Evolutionary conservation across 2,888 invertebrate genomes (phyloP).

Genomic region (Andrena camellia): DNA sequence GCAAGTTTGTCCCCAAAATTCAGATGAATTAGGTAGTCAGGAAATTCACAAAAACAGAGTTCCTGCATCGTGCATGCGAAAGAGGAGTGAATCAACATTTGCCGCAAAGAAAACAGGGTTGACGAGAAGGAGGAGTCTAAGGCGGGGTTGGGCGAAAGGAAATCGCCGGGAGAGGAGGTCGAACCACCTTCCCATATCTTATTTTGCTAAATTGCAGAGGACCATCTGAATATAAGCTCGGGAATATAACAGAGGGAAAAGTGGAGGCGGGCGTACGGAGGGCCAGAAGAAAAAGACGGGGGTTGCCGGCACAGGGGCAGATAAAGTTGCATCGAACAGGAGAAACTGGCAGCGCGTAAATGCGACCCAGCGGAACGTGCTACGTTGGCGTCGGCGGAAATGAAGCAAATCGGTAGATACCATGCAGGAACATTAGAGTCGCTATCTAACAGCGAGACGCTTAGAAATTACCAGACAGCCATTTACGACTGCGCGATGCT

Average conservation of each 20-base stretch:
- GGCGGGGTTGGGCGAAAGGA: background rate
- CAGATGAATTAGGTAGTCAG: too few species aligned
- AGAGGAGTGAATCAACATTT: too few species aligned
- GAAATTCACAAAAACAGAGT: too few species aligned
- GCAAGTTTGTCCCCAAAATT: too few species aligned
- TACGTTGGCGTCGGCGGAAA: constrained; percentile 70
- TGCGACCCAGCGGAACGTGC: constrained; percentile 34
- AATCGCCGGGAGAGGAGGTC: background rate
- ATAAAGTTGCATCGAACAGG: constrained; percentile 66
- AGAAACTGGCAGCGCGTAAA: constrained; percentile 69
- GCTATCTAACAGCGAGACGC: constrained; percentile 69
- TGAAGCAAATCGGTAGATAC: constrained; percentile 79
- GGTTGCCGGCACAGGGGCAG: constrained; percentile 44
- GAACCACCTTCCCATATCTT: constrained; percentile 20
- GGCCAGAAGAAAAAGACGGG: constrained; percentile 37
- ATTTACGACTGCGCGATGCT: constrained; percentile 44
- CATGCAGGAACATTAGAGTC: constrained; percentile 75
- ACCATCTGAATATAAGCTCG: constrained; percentile 3
- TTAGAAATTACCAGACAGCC: constrained; percentile 73
- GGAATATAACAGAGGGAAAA: constrained; percentile 22
- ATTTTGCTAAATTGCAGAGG: constrained; percentile 42
- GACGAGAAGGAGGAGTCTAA: too few species aligned
- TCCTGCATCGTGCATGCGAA: too few species aligned
- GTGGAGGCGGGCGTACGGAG: constrained; percentile 17
- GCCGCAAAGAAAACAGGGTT: too few species aligned